phyloP scores from a whole-genome alignment of 2,797 vertebrate species.

The Falco concolor region DNA sequence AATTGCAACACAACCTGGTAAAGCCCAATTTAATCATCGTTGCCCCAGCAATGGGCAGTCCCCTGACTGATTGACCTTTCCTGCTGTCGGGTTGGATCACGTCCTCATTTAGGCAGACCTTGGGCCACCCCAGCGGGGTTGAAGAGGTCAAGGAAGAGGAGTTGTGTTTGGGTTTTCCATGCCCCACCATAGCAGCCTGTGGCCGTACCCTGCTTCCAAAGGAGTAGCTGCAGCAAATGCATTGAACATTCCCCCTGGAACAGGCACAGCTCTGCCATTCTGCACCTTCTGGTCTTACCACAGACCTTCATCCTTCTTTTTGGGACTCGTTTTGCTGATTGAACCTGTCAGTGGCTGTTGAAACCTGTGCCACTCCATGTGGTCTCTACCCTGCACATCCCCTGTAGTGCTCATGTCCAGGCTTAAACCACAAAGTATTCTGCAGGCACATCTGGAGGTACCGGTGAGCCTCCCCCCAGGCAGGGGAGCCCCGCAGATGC shows the following conservation, averaged over 20 bases:
- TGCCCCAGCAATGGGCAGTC: background rate
- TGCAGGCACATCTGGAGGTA: background rate
- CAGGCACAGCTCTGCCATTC: background rate
- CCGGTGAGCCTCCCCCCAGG: background rate
- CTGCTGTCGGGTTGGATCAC: background rate
- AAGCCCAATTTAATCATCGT: background rate
- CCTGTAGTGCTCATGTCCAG: accelerated
- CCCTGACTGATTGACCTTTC: background rate
- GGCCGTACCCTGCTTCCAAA: background rate
- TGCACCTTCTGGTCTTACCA: background rate
- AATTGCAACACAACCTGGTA: background rate
- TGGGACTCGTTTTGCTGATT: background rate
- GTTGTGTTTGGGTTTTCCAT: background rate
- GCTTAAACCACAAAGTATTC: background rate
- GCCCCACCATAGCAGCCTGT: background rate
- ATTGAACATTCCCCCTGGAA: accelerated
- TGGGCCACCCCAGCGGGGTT: accelerated
- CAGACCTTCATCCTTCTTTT: background rate
- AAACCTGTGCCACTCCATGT: background rate
- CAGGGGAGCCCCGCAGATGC: background rate
- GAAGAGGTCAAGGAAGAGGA: background rate
- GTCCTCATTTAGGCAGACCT: background rate
- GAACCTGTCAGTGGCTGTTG: background rate
- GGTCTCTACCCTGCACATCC: background rate
- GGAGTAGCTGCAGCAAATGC: accelerated